phyloP scores from a whole-genome alignment of 2,113 vertebrate species.

The Saguinus midas region DNA sequence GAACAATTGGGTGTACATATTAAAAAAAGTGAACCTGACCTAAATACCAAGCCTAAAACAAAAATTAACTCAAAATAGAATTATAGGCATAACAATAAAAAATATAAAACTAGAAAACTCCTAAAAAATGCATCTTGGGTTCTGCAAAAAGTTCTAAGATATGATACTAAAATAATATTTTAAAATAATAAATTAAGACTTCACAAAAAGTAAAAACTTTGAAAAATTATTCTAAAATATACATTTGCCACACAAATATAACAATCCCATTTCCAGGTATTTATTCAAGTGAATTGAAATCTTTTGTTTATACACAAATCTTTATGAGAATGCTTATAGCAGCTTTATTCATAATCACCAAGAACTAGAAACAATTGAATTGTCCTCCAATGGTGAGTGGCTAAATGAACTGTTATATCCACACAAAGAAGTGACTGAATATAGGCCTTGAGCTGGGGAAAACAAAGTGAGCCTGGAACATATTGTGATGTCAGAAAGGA shows the following conservation, averaged over 20 bases:
- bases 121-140: not conserved
- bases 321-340: not conserved
- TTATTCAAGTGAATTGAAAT: not conserved
- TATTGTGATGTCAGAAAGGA: not conserved
- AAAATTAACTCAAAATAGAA: not conserved
- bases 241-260: not conserved
- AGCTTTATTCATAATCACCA: not conserved
- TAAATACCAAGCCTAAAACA: not conserved
- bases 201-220: not conserved
- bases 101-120: not conserved
- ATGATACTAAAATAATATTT: not conserved
- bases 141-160: not conserved
- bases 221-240: not conserved
- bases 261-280: not conserved
- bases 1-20: not conserved
- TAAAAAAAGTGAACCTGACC: not conserved
- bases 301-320: not conserved
- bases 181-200: not conserved
- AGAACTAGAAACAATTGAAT: not conserved
- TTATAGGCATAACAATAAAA: not conserved
- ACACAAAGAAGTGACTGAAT: not conserved
- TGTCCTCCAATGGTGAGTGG: not conserved
- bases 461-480: not conserved
- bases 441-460: not conserved
- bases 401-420: not conserved